phyloP scores from a whole-genome alignment of 2,113 vertebrate species.

The Cephalopholis sonnerati region DNA sequence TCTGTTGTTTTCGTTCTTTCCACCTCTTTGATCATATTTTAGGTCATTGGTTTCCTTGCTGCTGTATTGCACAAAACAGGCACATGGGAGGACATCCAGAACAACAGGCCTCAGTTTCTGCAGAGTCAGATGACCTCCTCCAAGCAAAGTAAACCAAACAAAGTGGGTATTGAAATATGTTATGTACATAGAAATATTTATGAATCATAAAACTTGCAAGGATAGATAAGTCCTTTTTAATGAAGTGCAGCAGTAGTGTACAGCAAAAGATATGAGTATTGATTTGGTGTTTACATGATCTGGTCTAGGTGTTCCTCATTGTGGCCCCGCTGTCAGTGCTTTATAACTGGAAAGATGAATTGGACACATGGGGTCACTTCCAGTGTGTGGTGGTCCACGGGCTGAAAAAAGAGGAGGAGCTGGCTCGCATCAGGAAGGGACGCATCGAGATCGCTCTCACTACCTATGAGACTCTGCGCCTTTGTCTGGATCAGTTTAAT shows the following conservation, averaged over 20 bases:
- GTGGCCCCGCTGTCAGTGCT: slow-evolving; percentile 96
- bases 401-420: slow-evolving; percentile 89
- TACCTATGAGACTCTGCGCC: slow-evolving; percentile 92
- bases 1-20: not conserved
- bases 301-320: slow-evolving; percentile 91
- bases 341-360: slow-evolving; percentile 97
- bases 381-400: slow-evolving; percentile 91
- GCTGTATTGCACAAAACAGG: slow-evolving; percentile 94
- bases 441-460: slow-evolving; percentile 93
- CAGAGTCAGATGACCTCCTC: slow-evolving; percentile 83
- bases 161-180: slow-evolving; percentile 81
- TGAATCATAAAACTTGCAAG: not conserved
- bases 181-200: not conserved
- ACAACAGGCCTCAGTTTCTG: slow-evolving; percentile 95
- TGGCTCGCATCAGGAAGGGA: slow-evolving; percentile 90
- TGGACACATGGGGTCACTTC: slow-evolving; percentile 97
- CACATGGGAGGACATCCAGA: slow-evolving; percentile 93
- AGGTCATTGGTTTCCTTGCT: slow-evolving; percentile 97
- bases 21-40: not conserved
- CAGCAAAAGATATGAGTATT: not conserved
- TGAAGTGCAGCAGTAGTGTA: not conserved
- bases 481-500: slow-evolving; percentile 93
- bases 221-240: not conserved
- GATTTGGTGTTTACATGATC: slow-evolving; percentile 31
- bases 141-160: slow-evolving; percentile 78